Conservation (phyloP, 2,797 vertebrate species). For the Sus cebifrons region DNA sequence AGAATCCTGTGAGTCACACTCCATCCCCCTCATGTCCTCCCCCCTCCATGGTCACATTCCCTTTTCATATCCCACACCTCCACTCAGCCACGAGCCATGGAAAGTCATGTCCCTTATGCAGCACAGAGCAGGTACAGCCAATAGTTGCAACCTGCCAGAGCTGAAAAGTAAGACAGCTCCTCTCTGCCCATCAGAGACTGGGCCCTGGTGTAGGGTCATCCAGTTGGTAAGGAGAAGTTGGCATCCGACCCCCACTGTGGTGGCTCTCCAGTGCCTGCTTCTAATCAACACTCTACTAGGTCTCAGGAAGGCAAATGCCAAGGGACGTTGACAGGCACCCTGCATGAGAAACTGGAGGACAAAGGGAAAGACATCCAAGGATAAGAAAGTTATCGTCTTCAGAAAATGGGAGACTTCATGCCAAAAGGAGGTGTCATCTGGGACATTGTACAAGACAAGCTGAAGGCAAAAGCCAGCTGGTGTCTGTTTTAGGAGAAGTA, state of each 20-base stretch:
- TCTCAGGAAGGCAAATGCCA: background rate
- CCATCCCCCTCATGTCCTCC: rapidly evolving
- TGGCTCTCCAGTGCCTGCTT: rapidly evolving
- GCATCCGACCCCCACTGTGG: rapidly evolving
- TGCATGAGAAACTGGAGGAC: rapidly evolving
- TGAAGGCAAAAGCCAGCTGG: background rate
- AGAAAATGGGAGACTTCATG: background rate
- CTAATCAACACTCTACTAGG: rapidly evolving
- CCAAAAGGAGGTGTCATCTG: background rate
- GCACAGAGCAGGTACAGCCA: no score
- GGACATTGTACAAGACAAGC: background rate
- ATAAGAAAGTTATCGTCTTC: no score
- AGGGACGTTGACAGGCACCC: rapidly evolving
- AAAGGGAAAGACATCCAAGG: background rate
- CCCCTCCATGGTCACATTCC: rapidly evolving
- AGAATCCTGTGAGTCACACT: background rate
- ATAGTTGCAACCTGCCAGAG: background rate
- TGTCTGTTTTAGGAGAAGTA: background rate
- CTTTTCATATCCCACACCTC: background rate
- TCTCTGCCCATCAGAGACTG: background rate
- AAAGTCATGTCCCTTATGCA: rapidly evolving
- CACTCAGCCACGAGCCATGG: background rate
- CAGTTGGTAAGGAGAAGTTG: background rate
- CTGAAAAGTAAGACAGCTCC: background rate
- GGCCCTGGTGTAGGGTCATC: background rate